Evolutionary conservation across 2,888 invertebrate genomes (phyloP).

Genomic region (Cistogaster globosa): DNA sequence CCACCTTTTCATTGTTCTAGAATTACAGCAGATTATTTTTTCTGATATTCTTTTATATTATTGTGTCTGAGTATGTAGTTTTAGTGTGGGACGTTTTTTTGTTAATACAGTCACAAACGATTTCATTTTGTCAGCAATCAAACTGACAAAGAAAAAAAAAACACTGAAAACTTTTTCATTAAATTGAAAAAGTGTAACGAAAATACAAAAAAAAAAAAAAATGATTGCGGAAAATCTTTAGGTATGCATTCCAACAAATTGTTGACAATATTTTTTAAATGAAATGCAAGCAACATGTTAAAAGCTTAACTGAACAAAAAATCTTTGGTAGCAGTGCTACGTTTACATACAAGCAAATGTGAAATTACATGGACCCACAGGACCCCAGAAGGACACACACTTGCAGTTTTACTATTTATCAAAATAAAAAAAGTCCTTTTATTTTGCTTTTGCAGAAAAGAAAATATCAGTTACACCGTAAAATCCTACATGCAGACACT

Average conservation of each 20-base stretch:
- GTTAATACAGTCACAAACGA: constrained; percentile 69
- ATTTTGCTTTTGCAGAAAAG: constrained; percentile 4
- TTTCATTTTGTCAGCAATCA: constrained; percentile 71
- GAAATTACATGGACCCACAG: background rate
- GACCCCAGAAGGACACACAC: background rate
- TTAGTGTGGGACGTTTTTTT: constrained; percentile 29
- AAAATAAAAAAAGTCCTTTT: constrained; percentile 40
- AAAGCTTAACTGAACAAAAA: constrained; percentile 60
- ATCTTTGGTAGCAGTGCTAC: constrained; percentile 71
- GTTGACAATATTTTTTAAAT: constrained; percentile 79
- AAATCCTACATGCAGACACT: background rate
- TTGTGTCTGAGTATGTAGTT: constrained; percentile 22
- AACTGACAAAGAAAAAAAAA: constrained; percentile 64
- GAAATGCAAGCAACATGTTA: constrained; percentile 70
- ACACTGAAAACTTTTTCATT: constrained; percentile 66
- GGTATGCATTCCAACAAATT: constrained; percentile 75
- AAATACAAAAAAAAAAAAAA: constrained; percentile 3
- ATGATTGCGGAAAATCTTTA: constrained; percentile 61
- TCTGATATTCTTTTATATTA: constrained; percentile 35
- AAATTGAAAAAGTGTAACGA: constrained; percentile 67
- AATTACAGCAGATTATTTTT: constrained; percentile 45
- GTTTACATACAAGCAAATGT: background rate
- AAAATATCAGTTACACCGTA: constrained; percentile 59
- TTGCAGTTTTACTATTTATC: constrained; percentile 43
- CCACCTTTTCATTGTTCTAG: constrained; percentile 66